These are phyloP conservation scores for Caradrina kadenii DNA, from an alignment of 2,888 invertebrate genomes.

Conservation along the genomic window DNA sequence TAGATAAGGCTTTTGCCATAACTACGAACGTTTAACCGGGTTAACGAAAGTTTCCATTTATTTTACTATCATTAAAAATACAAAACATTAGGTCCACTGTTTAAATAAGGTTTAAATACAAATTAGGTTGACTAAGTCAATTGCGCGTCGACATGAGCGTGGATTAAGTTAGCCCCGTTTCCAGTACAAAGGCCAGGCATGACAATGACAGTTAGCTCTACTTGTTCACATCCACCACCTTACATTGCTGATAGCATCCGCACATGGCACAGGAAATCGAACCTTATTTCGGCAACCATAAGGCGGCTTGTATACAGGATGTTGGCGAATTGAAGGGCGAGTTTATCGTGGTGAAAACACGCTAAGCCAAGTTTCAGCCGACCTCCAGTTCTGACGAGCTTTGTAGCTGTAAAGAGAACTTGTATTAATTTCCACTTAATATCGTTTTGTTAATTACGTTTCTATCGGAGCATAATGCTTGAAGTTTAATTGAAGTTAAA, in stretches of 20 bases:
- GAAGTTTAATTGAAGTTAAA: slow-evolving; percentile 67
- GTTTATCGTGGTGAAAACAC: slow-evolving; percentile 65
- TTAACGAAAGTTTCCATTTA: slow-evolving; percentile 9
- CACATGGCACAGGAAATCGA: slow-evolving; percentile 44
- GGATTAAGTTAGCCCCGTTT: slow-evolving; percentile 78
- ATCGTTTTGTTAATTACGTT: slow-evolving; percentile 72
- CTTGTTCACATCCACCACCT: slow-evolving; percentile 72
- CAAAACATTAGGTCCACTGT: slow-evolving; percentile 23
- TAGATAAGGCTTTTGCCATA: too few species aligned
- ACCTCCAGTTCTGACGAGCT: slow-evolving; percentile 77
- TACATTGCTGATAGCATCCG: slow-evolving; percentile 49
- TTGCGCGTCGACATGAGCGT: slow-evolving; percentile 73
- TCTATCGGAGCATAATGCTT: slow-evolving; percentile 65
- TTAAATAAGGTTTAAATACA: slow-evolving; percentile 62
- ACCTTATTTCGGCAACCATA: slow-evolving; percentile 29
- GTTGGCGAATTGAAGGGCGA: slow-evolving; percentile 15
- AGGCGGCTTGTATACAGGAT: slow-evolving; percentile 29
- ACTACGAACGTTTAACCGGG: slow-evolving; percentile 5
- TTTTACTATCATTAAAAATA: slow-evolving; percentile 31
- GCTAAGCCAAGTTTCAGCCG: slow-evolving; percentile 79
- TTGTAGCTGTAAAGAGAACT: slow-evolving; percentile 72
- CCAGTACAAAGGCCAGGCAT: slow-evolving; percentile 77
- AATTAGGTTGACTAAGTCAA: slow-evolving; percentile 75
- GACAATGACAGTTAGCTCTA: slow-evolving; percentile 82
- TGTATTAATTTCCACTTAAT: slow-evolving; percentile 75